Percentiles rank a stretch among this genome's conserved stretches.
phyloP scores from a whole-genome alignment of 2,797 vertebrate genomes.

The Microctenopoma stevenorrisi region DNA sequence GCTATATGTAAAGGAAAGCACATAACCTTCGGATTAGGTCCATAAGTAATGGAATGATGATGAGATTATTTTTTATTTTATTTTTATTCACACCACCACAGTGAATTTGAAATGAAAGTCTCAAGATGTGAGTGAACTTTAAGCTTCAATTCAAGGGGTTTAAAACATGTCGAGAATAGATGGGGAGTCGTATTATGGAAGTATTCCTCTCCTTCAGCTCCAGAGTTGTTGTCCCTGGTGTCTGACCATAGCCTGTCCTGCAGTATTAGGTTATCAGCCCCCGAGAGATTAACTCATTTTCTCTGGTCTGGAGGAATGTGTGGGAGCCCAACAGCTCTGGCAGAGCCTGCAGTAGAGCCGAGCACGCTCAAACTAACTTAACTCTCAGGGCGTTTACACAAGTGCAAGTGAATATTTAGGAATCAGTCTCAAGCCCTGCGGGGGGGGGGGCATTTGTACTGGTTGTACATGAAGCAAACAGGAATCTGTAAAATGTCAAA shows the following conservation, averaged over 20 bases:
- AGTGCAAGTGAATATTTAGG: conserved; percentile 33
- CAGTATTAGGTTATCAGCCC: conserved; percentile 53
- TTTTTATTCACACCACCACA: no score
- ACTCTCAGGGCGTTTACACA: conserved; percentile 24
- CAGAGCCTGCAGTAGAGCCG: conserved; percentile 30
- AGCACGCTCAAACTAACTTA: neutral
- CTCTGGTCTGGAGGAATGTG: conserved; percentile 65
- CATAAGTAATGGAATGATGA: no score
- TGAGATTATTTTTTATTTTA: no score
- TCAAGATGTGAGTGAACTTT: no score
- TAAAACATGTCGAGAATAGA: neutral
- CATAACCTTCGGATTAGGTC: no score
- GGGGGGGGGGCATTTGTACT: neutral
- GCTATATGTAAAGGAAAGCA: neutral
- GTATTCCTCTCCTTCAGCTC: conserved; percentile 22
- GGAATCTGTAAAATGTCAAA: neutral
- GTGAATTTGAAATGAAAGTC: no score
- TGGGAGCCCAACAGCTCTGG: conserved; percentile 35
- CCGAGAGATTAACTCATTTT: conserved; percentile 64
- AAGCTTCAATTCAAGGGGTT: no score
- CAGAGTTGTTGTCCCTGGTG: conserved; percentile 19
- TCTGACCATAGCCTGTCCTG: conserved; percentile 40
- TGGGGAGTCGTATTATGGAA: neutral
- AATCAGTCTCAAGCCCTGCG: neutral
- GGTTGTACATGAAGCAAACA: neutral